Base-by-base conservation (phyloP, 2,888 invertebrate genomes). In the Phengaris alcon region DNA sequence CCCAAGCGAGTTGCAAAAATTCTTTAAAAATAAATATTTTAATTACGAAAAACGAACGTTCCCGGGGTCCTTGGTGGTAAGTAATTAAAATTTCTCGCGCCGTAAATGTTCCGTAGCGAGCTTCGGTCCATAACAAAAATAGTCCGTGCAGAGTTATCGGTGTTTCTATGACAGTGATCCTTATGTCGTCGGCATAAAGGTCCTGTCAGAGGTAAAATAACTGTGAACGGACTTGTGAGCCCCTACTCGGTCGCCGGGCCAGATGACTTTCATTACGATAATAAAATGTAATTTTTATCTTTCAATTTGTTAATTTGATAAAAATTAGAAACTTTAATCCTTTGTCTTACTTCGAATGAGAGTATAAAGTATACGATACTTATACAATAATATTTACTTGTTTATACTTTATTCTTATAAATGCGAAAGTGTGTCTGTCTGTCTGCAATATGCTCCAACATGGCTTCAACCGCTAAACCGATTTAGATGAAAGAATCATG, bases 251-350 rank as follows among this genome's bases (percentile, higher is more conserved):
- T n/a, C 57, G 8, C 57, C n/a, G 15, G 8, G 68, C 78, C 80
- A 80, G 79, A 78, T 78, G 78, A 78, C 79, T 76, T 59, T 75
- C 75, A 74, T 77, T 78, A 80, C 75, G 76, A 75, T 76, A 77
- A 46, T 70, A 52, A 8, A 70, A 51, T 70, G 5, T 15, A 15
- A 52, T 52, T 70, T 70, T 70, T n/a, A 70, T n/a, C 48, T 51
- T 70, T 15, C 69, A 15, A 70, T 48, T 51, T 15, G 48, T 6
- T 70, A 70, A 51, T 74, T 51, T 55, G 55, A 35, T 57, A 57
- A 44, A 15, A 57, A 57, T 57, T 57, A 15, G 15, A 57, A 57
- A 8, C 15, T 57, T n/a, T 15, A n/a, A 15, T 15, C n/a, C 15
- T 57, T 57, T 57, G 55, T 15, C 55, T 57, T 15, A 8, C 54